Evolutionary conservation across 2,888 invertebrate genomes (phyloP), one percentile per base, ranked within the genome.

Genomic region (Argyresthia albistria): DNA sequence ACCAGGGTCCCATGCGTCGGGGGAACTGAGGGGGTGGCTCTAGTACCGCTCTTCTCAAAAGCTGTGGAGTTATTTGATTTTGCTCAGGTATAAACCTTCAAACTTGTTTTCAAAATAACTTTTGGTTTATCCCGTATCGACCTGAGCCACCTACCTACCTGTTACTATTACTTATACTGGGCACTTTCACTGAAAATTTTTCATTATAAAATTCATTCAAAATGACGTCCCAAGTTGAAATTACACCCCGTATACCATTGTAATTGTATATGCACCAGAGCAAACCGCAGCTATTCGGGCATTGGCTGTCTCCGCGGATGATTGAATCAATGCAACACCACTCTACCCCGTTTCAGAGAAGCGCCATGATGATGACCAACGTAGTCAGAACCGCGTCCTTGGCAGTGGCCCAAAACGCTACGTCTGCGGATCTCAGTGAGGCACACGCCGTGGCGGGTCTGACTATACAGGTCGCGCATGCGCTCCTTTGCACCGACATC

Each of bases 1-100:
- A 79, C 80, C 1, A 69, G 80, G 46, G 82, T 87, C 8, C 86
- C 86, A 0, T 83, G 83, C 59, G 76, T 86, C 1, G 83, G 82
- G 0, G 86, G 86, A 49, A 79, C 82, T 7, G 86, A 86, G 54
- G 86, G 86, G 7, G 64, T 69, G 0, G 59, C 82, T 3, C 61
- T 87, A 14, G 84, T 87, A 43, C 86, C 86, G 11, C 58, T 87
- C 48, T 86, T 84, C 61, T 86, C 86, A 1, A 82, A 71, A 51
- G 82, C 86, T 53, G 69, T 87, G 10, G 80, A 84, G 50, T 76
- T 71, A 59, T 86, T 79, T 60, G 80, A 83, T 53, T 82, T 86
- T 58, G 66, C 72, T 12, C 60, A 69, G 84, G 86, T 87, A 78
- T 11, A 25, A 16, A 25, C 25, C 6, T 25, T 25, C 6, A 25